Conservation (phyloP, 2,797 vertebrate species). For the Platyrinchus mystaceus region DNA sequence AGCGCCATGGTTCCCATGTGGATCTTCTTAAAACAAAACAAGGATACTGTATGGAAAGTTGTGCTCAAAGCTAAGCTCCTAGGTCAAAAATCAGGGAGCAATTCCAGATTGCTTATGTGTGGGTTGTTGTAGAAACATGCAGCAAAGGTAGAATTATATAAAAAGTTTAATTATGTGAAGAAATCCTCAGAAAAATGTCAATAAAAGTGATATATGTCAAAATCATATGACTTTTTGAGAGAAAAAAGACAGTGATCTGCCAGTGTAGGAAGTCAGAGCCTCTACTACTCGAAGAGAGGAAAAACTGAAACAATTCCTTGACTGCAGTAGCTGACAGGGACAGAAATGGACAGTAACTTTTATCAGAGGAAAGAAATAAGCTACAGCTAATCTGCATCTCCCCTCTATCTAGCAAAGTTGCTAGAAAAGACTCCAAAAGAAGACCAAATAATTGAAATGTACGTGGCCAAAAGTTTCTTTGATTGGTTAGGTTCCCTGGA, state of each 20-base stretch:
- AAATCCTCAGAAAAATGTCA: neutral
- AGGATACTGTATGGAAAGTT: neutral
- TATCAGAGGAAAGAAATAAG: neutral
- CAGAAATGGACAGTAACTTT: neutral
- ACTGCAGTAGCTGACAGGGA: neutral
- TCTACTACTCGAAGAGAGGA: neutral
- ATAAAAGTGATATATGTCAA: neutral
- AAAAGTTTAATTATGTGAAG: neutral
- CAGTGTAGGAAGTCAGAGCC: neutral
- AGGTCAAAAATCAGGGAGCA: neutral
- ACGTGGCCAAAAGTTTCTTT: neutral
- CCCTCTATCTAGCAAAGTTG: neutral
- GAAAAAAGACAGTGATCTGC: neutral
- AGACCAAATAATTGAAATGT: neutral
- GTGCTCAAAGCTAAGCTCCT: neutral
- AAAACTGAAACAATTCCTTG: neutral
- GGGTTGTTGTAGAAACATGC: neutral
- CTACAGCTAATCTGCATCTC: neutral
- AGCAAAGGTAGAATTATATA: neutral
- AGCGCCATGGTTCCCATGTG: neutral
- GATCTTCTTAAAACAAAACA: neutral
- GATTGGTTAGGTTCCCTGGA: neutral
- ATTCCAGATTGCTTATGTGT: neutral
- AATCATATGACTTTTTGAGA: neutral
- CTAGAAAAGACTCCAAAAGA: neutral